Evolutionary conservation across 2,113 vertebrate species (phyloP).

Genomic region (Apistogramma diplotaenia): DNA sequence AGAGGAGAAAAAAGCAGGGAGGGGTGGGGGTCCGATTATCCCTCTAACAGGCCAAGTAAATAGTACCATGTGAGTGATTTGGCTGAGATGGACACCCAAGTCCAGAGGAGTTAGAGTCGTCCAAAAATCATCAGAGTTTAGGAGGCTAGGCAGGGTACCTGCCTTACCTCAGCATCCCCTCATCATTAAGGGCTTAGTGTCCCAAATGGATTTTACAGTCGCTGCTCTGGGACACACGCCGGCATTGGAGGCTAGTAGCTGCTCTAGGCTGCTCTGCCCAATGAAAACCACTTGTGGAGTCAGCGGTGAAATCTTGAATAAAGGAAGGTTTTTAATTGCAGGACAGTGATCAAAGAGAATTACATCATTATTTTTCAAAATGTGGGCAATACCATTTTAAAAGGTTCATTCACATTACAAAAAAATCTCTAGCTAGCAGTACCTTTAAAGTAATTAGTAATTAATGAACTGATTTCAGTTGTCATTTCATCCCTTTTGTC

Average conservation of each 20-base stretch:
- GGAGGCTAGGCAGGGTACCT: constrained; percentile 57
- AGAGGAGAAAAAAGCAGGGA: background rate
- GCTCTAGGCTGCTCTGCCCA: constrained; percentile 28
- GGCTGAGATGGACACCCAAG: constrained; percentile 62
- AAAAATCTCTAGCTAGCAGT: too few species aligned
- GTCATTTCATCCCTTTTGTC: background rate
- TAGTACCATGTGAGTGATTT: constrained; percentile 71
- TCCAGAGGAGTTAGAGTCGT: constrained; percentile 56
- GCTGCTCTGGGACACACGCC: constrained; percentile 35
- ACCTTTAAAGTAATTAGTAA: too few species aligned
- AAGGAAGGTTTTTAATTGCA: background rate
- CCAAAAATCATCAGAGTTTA: constrained; percentile 60
- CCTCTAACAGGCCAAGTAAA: constrained; percentile 71
- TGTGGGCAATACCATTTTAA: background rate
- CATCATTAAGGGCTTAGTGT: constrained; percentile 73
- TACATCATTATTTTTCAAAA: background rate
- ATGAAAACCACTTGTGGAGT: constrained; percentile 63
- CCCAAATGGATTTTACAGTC: constrained; percentile 73
- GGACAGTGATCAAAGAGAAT: background rate
- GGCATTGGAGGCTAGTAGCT: constrained; percentile 16
- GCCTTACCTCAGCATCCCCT: constrained; percentile 65
- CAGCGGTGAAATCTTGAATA: background rate
- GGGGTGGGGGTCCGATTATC: constrained; percentile 55
- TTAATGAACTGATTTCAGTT: background rate
- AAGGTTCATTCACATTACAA: background rate